A percentile compares a stretch with the other conserved stretches of the same genome.
Conservation (phyloP, 2,113 vertebrate genomes). For the Phasianus colchicus region DNA sequence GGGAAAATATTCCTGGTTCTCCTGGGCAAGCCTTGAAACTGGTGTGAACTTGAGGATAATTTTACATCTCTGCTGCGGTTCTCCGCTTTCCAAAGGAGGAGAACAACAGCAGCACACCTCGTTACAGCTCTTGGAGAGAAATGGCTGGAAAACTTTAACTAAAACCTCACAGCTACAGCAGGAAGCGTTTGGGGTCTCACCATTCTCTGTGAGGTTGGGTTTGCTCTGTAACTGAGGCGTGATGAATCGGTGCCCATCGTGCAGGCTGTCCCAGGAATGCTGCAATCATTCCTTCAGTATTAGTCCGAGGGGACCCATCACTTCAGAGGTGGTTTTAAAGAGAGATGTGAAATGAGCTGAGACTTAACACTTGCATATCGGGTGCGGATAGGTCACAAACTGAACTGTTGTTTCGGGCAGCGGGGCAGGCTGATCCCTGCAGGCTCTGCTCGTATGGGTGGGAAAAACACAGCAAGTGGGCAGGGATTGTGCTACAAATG, state of each 20-base stretch:
- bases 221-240: background rate
- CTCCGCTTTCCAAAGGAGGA: constrained; percentile 1
- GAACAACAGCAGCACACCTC: background rate
- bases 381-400: constrained; percentile 4
- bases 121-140: constrained; percentile 7
- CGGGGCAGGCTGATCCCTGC: background rate
- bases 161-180: background rate
- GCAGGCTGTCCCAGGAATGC: constrained; percentile 20
- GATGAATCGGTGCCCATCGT: constrained; percentile 7
- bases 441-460: background rate
- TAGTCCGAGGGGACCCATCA: constrained; percentile 17
- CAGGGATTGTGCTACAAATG: background rate
- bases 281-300: background rate
- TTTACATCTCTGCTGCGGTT: background rate
- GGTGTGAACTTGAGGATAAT: background rate
- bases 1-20: background rate
- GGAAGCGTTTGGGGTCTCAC: background rate
- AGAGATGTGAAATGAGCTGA: constrained; percentile 15
- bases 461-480: background rate
- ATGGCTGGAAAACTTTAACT: constrained; percentile 30
- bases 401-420: background rate
- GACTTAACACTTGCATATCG: background rate
- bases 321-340: constrained; percentile 13
- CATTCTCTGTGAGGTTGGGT: background rate
- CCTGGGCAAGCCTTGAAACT: background rate